Conservation (phyloP, 1,140 invertebrate genomes). For the Drosophila ananassae region DNA sequence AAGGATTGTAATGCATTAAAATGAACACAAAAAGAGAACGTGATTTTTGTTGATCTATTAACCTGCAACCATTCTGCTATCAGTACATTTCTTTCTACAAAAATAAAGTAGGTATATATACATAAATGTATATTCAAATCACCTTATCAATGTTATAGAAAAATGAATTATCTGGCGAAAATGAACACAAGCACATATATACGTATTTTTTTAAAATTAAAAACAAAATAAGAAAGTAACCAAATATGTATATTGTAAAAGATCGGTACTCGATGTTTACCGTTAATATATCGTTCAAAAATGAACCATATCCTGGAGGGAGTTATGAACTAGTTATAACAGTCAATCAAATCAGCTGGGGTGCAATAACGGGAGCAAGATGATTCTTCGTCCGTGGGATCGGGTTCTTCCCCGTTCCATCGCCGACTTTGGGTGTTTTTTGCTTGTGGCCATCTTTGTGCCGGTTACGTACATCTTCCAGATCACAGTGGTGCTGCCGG, state of each 20-base stretch:
- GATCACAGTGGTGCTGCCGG: conserved; percentile 88
- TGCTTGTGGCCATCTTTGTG: conserved; percentile 55
- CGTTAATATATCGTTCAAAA: background rate
- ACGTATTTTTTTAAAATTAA: too few species aligned
- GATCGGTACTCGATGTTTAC: background rate
- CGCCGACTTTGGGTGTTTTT: conserved; percentile 63
- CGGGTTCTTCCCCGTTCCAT: conserved; percentile 34
- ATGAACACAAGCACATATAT: too few species aligned
- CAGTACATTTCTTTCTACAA: background rate
- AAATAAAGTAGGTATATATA: background rate
- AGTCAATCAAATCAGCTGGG: conserved; percentile 9
- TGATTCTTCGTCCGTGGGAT: conserved; percentile 61
- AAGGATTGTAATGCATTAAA: background rate
- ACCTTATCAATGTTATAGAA: too few species aligned
- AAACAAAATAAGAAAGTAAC: too few species aligned
- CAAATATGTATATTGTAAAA: too few species aligned
- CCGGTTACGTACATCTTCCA: conserved; percentile 84
- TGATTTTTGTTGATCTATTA: background rate
- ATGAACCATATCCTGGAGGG: background rate
- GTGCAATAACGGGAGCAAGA: conserved; percentile 30
- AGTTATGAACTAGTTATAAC: conserved; percentile 7
- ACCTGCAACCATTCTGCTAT: background rate
- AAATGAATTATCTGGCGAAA: too few species aligned
- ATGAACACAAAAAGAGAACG: background rate
- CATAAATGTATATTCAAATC: too few species aligned